phyloP scores from a whole-genome alignment of 2,888 invertebrate genomes.

The Argyra leucocephala region DNA sequence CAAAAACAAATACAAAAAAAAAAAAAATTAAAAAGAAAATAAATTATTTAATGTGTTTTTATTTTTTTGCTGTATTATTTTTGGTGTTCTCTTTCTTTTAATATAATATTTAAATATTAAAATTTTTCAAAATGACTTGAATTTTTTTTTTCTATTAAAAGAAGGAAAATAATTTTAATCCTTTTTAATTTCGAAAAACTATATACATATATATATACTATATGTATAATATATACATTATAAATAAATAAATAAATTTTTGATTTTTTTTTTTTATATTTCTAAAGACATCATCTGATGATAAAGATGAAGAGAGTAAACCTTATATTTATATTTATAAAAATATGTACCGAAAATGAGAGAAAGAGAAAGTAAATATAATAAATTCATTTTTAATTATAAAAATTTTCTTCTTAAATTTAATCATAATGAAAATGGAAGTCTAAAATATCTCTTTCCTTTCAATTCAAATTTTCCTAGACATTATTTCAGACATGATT shows the following conservation, averaged over 20 bases:
- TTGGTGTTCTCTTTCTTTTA: neutral
- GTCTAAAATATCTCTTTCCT: no score
- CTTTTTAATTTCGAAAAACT: neutral
- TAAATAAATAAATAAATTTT: no score
- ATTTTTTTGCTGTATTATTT: no score
- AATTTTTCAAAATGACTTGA: neutral
- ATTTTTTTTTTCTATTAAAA: neutral
- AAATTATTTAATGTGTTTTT: neutral
- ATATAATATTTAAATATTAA: slow-evolving; percentile 3
- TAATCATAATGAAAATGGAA: no score
- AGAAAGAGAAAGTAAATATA: neutral
- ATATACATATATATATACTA: neutral
- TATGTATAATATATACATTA: neutral
- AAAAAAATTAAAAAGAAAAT: neutral
- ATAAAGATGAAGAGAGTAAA: no score
- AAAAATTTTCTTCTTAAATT: neutral
- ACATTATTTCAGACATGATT: no score
- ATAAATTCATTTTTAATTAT: slow-evolving; percentile 6
- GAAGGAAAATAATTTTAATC: neutral
- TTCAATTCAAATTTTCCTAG: no score
- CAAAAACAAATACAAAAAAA: neutral
- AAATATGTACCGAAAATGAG: neutral
- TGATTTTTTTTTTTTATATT: neutral
- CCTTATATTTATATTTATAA: no score
- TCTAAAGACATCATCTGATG: no score